Conservation (phyloP, 2,113 vertebrate species). For the Clarias gariepinus region DNA sequence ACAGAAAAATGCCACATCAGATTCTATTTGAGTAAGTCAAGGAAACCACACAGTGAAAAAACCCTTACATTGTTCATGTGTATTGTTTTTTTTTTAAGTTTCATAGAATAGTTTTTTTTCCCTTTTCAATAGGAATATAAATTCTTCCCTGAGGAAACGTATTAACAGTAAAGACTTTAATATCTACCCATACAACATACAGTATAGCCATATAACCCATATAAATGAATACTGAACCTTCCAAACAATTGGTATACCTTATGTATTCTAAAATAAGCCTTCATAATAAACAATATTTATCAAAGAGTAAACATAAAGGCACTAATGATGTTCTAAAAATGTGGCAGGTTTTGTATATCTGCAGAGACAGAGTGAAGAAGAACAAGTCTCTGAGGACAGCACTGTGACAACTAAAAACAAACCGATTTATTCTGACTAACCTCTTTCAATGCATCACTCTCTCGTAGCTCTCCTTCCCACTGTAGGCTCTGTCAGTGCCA, state of each 20-base stretch:
- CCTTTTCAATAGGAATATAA: not conserved
- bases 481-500: slow-evolving; percentile 11
- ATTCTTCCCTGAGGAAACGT: not conserved
- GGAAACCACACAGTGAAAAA: not conserved
- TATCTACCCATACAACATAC: not conserved
- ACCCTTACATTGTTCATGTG: not conserved
- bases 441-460: slow-evolving; percentile 7
- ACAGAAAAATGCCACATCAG: not conserved
- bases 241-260: not conserved
- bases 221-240: not conserved
- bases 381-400: not conserved
- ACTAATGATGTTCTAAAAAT: not conserved
- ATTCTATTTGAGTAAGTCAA: not conserved
- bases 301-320: not conserved
- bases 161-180: not conserved
- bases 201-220: not conserved
- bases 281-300: not conserved
- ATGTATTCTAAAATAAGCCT: not conserved
- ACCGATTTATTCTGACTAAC: slow-evolving; percentile 39
- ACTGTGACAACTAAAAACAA: slow-evolving; percentile 13
- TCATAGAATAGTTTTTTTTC: not conserved
- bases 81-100: not conserved
- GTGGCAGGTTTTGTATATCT: not conserved
- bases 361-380: not conserved
- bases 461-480: slow-evolving; percentile 15